phyloP scores from a whole-genome alignment of 2,797 vertebrate species.

The Chrosomus eos region DNA sequence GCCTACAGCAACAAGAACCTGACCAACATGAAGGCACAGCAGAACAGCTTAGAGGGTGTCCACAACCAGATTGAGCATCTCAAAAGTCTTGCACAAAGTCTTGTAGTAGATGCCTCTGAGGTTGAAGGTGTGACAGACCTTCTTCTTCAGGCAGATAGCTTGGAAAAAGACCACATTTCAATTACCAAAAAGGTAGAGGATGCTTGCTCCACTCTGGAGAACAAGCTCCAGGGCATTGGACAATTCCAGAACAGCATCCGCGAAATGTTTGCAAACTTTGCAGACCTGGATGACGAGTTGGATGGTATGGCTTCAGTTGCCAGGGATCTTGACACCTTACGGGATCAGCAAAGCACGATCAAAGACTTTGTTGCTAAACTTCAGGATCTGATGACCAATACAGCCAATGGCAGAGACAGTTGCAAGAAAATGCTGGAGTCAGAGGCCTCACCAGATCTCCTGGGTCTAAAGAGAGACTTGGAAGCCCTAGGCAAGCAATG shows the following conservation, averaged over 20 bases:
- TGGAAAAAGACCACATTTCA: conserved; percentile 82
- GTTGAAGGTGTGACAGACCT: conserved; percentile 88
- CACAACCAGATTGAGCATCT: conserved; percentile 84
- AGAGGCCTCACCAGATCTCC: conserved; percentile 90
- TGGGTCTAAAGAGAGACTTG: conserved; percentile 92
- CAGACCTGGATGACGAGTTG: conserved; percentile 95
- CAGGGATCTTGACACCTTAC: conserved; percentile 80
- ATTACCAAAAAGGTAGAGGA: conserved; percentile 85
- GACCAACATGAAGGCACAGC: conserved; percentile 91
- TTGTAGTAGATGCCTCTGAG: conserved; percentile 86
- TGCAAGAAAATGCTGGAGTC: conserved; percentile 92
- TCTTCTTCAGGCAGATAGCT: conserved; percentile 84
- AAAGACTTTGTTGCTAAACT: conserved; percentile 85
- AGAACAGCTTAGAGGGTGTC: conserved; percentile 85
- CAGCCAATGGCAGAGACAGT: conserved; percentile 84
- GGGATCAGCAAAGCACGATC: conserved; percentile 82
- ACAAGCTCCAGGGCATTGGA: conserved; percentile 94
- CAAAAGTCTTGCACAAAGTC: conserved; percentile 84
- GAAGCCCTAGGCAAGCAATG: conserved; percentile 95
- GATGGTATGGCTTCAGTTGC: conserved; percentile 90
- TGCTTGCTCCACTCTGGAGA: conserved; percentile 86
- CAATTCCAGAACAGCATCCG: conserved; percentile 96
- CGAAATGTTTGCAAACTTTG: conserved; percentile 93
- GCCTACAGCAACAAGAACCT: conserved; percentile 90
- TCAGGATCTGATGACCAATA: conserved; percentile 85